These are phyloP conservation scores for Sebastes paucispinis DNA, from an alignment of 2,797 vertebrate genomes.

Conservation along the genomic window DNA sequence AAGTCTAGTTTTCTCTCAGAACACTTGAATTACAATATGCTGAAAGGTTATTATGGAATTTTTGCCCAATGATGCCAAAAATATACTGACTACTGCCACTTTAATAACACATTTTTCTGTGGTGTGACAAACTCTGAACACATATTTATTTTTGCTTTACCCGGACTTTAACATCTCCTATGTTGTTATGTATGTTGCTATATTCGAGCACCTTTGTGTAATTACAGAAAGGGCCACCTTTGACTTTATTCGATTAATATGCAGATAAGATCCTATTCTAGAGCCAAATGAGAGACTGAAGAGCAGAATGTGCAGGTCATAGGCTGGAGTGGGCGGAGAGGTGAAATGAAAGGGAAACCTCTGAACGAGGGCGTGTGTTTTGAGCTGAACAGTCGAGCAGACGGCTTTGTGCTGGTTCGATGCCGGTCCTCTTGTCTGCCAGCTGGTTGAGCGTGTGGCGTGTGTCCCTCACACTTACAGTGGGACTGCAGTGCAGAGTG, in stretches of 20 bases:
- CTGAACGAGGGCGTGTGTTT: conserved; percentile 38
- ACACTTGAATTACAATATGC: no score
- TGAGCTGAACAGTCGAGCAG: not conserved
- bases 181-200: not conserved
- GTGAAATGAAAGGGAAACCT: conserved; percentile 26
- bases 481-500: not conserved
- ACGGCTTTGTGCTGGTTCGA: conserved; percentile 1
- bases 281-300: not conserved
- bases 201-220: not conserved
- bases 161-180: no score
- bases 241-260: conserved; percentile 1
- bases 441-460: conserved; percentile 1
- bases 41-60: no score
- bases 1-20: no score
- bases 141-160: no score
- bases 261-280: not conserved
- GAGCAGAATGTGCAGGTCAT: not conserved
- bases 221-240: not conserved
- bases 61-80: no score
- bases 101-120: no score
- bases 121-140: no score
- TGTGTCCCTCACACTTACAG: not conserved
- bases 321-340: no score
- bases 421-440: conserved; percentile 40
- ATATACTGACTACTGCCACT: no score